Evolutionary conservation across 2,113 vertebrate genomes (phyloP).

Genomic region (Centropristis striata): DNA sequence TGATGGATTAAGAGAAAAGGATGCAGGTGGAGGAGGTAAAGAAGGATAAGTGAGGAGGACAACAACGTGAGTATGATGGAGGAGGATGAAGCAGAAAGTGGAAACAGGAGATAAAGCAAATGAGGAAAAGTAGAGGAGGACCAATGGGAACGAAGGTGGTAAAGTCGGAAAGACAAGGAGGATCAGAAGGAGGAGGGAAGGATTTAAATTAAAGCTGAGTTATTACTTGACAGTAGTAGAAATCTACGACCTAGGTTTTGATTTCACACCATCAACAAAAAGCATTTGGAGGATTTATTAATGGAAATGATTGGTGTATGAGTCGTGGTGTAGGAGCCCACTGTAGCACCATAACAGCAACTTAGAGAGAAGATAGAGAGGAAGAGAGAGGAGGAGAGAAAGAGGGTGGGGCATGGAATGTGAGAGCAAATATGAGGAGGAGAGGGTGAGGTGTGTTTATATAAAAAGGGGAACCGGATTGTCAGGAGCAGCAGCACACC

Average conservation of each 20-base stretch:
- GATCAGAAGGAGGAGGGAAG: slow-evolving; percentile 1
- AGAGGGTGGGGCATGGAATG: too few relatives aligned
- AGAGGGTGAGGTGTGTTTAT: too few relatives aligned
- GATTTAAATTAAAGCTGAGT: neutral
- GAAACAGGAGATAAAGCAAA: slow-evolving; percentile 17
- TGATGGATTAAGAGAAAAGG: slow-evolving; percentile 44
- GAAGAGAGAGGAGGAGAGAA: too few relatives aligned
- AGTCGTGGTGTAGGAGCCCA: too few relatives aligned
- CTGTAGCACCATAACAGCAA: too few relatives aligned
- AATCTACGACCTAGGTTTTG: neutral
- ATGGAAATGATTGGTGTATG: too few relatives aligned
- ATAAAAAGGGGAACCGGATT: too few relatives aligned
- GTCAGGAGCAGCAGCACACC: too few relatives aligned
- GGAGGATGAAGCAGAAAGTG: slow-evolving; percentile 10
- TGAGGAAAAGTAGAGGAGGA: slow-evolving; percentile 11
- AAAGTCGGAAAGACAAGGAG: neutral
- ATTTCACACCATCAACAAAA: neutral
- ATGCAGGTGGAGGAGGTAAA: slow-evolving; percentile 17
- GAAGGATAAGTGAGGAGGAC: slow-evolving; percentile 34
- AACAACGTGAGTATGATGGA: slow-evolving; percentile 28
- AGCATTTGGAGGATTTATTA: too few relatives aligned
- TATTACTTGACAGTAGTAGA: neutral
- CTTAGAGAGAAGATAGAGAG: too few relatives aligned
- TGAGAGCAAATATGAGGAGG: too few relatives aligned
- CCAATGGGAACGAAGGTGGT: neutral